These are phyloP conservation scores for Smittia sp. DNA, from an alignment of 2,888 invertebrate species.

Conservation along the genomic window DNA sequence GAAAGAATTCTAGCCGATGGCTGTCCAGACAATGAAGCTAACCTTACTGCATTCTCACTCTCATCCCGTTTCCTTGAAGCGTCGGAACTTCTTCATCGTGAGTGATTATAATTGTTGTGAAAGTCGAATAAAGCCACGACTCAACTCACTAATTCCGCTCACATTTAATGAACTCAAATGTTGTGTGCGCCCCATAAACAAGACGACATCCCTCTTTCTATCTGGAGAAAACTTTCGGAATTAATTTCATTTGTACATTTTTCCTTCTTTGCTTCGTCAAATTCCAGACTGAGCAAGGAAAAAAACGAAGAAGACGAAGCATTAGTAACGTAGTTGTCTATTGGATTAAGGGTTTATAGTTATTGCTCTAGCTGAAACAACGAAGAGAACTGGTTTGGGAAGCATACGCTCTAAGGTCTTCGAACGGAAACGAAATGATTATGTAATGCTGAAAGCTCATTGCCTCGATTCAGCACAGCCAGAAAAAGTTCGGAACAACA, in stretches of 20 bases:
- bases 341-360: slow-evolving; percentile 3
- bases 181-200: background rate
- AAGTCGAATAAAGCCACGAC: background rate
- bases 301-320: background rate
- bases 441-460: slow-evolving; percentile 2
- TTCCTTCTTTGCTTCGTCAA: slow-evolving; percentile 13
- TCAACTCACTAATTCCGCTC: background rate
- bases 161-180: slow-evolving; percentile 4
- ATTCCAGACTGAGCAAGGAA: background rate
- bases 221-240: slow-evolving; percentile 17
- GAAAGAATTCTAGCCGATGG: too few relatives aligned
- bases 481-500: background rate
- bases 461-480: background rate
- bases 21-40: too few relatives aligned
- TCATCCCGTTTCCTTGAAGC: too few relatives aligned
- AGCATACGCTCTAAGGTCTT: slow-evolving; percentile 6
- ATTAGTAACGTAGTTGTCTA: slow-evolving; percentile 1
- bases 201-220: background rate
- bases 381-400: background rate
- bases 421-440: too few relatives aligned
- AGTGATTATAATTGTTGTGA: background rate
- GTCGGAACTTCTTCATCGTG: too few relatives aligned
- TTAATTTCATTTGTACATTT: slow-evolving; percentile 38
- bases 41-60: too few relatives aligned
- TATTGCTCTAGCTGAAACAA: background rate